A percentile compares a stretch with the other conserved stretches of the same genome.
phyloP scores from a whole-genome alignment of 2,113 vertebrate genomes.

The Esox niger region DNA sequence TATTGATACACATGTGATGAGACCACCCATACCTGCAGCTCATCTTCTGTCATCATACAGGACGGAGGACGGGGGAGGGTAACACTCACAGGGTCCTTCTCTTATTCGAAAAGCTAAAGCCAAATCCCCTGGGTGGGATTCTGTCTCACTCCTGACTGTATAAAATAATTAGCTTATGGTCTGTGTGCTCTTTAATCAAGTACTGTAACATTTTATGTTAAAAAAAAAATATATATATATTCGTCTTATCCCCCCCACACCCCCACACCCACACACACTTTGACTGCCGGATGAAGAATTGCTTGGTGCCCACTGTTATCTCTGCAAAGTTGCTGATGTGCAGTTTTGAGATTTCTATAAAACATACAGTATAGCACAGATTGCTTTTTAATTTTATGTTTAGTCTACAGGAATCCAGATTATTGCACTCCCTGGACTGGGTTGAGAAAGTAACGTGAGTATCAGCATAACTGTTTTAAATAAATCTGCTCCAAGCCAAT shows the following conservation, averaged over 20 bases:
- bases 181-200: conserved; percentile 74
- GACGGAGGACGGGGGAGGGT: conserved; percentile 52
- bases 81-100: conserved; percentile 59
- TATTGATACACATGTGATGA: conserved; percentile 78
- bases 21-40: conserved; percentile 77
- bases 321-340: conserved; percentile 72
- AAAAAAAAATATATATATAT: conserved; percentile 58
- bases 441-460: conserved; percentile 54
- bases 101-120: conserved; percentile 67
- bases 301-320: conserved; percentile 67
- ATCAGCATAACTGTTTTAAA: conserved; percentile 71
- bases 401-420: conserved; percentile 77
- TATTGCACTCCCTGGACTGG: conserved; percentile 61
- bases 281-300: conserved; percentile 39
- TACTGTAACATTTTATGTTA: conserved; percentile 69
- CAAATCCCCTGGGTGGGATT: conserved; percentile 75
- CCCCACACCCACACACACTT: no score
- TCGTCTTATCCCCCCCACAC: conserved; percentile 46
- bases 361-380: conserved; percentile 65
- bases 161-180: conserved; percentile 80
- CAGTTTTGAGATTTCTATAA: conserved; percentile 63
- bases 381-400: conserved; percentile 79
- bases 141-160: conserved; percentile 69
- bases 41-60: conserved; percentile 60
- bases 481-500: conserved; percentile 59